These are phyloP conservation scores for Sorex araneus DNA, from an alignment of 2,113 vertebrate genomes.

Conservation along the genomic window DNA sequence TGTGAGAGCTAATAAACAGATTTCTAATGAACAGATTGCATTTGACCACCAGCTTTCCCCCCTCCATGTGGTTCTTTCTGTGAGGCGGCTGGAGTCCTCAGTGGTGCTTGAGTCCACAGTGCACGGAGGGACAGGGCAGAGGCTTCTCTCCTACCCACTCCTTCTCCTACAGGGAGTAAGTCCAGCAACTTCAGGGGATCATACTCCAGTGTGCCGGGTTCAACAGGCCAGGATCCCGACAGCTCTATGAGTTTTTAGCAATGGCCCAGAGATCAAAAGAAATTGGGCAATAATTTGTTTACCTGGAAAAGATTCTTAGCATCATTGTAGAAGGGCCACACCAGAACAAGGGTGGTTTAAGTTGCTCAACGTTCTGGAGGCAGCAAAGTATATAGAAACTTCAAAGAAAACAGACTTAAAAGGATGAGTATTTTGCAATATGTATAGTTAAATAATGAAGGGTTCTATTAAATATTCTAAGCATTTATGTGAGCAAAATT, in stretches of 20 bases:
- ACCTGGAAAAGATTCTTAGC: background rate
- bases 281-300: constrained; percentile 6
- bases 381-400: background rate
- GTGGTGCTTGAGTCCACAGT: too few species aligned
- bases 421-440: background rate
- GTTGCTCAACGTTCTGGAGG: background rate
- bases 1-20: too few species aligned
- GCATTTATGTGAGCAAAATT: background rate
- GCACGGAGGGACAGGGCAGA: too few species aligned
- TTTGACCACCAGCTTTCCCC: too few species aligned
- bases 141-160: too few species aligned
- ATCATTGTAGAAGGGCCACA: background rate
- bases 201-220: too few species aligned
- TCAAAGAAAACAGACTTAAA: background rate
- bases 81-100: too few species aligned
- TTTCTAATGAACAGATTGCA: too few species aligned
- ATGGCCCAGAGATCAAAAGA: background rate
- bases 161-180: too few species aligned
- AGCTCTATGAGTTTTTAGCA: background rate
- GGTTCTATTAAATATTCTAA: background rate
- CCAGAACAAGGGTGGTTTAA: background rate
- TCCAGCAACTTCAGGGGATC: too few species aligned
- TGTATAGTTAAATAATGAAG: background rate
- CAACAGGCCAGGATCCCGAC: too few species aligned
- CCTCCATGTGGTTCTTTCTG: too few species aligned